Evolutionary conservation across 2,888 invertebrate genomes (phyloP).

Genomic region (Noctua pronuba): DNA sequence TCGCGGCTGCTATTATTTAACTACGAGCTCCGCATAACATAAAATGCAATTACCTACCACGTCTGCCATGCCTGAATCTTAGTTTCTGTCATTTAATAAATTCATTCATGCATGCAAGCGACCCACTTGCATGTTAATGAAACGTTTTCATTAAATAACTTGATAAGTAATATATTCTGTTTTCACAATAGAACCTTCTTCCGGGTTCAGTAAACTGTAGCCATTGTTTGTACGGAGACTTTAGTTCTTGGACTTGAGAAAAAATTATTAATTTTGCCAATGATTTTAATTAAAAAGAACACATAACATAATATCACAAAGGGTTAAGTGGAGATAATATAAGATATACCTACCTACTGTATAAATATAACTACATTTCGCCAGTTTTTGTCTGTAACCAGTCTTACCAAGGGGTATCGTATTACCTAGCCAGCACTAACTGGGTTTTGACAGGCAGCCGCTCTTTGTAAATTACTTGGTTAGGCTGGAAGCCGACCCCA

Average conservation of each 20-base stretch:
- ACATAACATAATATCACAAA: no score
- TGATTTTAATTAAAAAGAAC: no score
- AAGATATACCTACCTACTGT: no score
- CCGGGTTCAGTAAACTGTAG: not conserved
- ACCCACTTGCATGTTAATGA: slow-evolving; percentile 41
- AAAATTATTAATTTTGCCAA: no score
- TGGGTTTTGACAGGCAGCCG: no score
- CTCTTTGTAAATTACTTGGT: no score
- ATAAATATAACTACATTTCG: no score
- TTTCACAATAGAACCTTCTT: not conserved
- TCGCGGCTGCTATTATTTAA: not conserved
- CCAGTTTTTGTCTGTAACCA: no score
- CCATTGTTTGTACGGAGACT: not conserved
- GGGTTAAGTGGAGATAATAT: no score
- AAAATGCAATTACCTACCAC: slow-evolving; percentile 6
- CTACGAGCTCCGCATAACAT: not conserved
- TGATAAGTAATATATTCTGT: not conserved
- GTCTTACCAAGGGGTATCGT: no score
- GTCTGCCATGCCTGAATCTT: not conserved
- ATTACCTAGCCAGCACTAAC: no score
- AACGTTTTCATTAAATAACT: slow-evolving; percentile 19
- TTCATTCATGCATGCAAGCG: slow-evolving; percentile 21
- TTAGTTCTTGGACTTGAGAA: not conserved
- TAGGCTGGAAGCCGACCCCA: no score
- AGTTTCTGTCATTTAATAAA: slow-evolving; percentile 23